These are phyloP conservation scores for Dendrolimus punctatus DNA, from an alignment of 1,140 invertebrate species.

Conservation along the genomic window DNA sequence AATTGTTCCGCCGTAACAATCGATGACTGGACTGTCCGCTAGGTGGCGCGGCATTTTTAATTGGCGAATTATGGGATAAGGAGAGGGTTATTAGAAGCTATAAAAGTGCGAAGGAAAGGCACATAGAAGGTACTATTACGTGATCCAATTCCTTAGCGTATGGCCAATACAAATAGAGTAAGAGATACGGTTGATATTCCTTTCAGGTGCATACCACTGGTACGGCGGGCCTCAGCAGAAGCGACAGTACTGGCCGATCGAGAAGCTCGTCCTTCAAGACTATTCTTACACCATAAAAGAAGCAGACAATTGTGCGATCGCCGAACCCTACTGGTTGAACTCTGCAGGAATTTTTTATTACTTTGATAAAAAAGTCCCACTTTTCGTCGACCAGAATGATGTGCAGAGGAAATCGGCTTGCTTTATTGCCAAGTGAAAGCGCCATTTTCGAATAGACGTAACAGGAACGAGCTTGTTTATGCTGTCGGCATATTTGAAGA, in stretches of 20 bases:
- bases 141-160: no score
- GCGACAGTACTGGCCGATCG: slow-evolving; percentile 79
- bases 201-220: slow-evolving; percentile 62
- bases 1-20: no score
- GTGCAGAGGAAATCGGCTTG: slow-evolving; percentile 73
- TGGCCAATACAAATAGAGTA: no score
- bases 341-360: slow-evolving; percentile 78
- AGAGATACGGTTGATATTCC: not conserved
- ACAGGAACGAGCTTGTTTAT: slow-evolving; percentile 73
- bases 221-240: slow-evolving; percentile 75
- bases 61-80: no score
- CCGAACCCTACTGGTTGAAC: slow-evolving; percentile 85
- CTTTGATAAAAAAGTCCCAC: slow-evolving; percentile 75
- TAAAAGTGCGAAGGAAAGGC: no score
- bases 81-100: no score
- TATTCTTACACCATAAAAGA: slow-evolving; percentile 77
- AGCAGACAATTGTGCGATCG: slow-evolving; percentile 75
- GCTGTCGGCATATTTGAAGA: slow-evolving; percentile 74
- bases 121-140: no score
- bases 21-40: no score
- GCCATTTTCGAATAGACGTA: slow-evolving; percentile 66
- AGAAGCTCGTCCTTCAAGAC: slow-evolving; percentile 73
- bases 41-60: no score
- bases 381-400: slow-evolving; percentile 83
- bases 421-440: slow-evolving; percentile 73